Evolutionary conservation across 2,888 invertebrate genomes (phyloP).

Genomic region (Dolichopus griseipennis): DNA sequence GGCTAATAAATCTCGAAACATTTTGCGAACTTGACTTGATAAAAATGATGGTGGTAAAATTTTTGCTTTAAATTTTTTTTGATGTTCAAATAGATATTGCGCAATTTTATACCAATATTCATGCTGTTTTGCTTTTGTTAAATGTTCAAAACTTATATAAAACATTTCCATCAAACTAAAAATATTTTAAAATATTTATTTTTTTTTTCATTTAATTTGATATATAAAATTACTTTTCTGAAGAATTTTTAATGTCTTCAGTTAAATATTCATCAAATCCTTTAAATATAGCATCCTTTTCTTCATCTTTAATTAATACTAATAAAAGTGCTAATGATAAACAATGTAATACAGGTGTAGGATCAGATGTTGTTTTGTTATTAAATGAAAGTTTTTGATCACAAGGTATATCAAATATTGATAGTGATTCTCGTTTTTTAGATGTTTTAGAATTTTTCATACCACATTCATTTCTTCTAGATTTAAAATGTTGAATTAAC

Average conservation of each 20-base stretch:
- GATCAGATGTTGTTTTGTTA: slow-evolving; percentile 21
- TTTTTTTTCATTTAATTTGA: no score
- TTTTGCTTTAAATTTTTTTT: slow-evolving; percentile 27
- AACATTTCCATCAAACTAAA: slow-evolving; percentile 30
- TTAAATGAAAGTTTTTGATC: background rate
- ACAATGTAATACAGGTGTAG: slow-evolving; percentile 32
- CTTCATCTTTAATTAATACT: slow-evolving; percentile 28
- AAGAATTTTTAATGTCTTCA: slow-evolving; percentile 24
- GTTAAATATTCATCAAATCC: slow-evolving; percentile 26
- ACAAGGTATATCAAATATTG: slow-evolving; percentile 36
- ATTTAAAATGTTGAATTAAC: background rate
- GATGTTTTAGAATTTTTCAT: background rate
- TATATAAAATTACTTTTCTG: slow-evolving; percentile 23
- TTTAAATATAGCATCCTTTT: slow-evolving; percentile 26
- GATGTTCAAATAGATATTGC: slow-evolving; percentile 35
- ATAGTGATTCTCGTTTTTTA: slow-evolving; percentile 35
- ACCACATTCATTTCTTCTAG: background rate
- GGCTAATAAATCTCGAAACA: slow-evolving; percentile 35
- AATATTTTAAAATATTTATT: background rate
- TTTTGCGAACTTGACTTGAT: slow-evolving; percentile 32
- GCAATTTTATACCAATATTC: slow-evolving; percentile 36
- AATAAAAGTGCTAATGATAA: slow-evolving; percentile 34
- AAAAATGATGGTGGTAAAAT: slow-evolving; percentile 33
- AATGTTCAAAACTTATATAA: slow-evolving; percentile 33
- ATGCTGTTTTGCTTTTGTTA: slow-evolving; percentile 38